A percentile compares a stretch with the other conserved stretches of the same genome.
Conservation (phyloP, 2,888 invertebrate species). For the Cacoxenus indagator region DNA sequence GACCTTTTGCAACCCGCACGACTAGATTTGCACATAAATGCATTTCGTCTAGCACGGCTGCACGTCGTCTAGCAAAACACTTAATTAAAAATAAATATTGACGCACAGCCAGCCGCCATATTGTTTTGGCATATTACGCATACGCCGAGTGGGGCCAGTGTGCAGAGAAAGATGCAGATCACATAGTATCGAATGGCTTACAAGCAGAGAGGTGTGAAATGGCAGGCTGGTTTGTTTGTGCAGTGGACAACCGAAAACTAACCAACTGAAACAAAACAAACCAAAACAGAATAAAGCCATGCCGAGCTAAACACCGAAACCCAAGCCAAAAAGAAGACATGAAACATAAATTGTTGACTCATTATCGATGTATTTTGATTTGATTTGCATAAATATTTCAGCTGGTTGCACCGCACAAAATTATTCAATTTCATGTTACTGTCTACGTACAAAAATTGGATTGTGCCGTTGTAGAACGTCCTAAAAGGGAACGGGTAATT, state of each 20-base stretch:
- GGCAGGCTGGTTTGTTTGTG: too few relatives aligned
- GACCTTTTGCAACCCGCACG: background rate
- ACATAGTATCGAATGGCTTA: too few relatives aligned
- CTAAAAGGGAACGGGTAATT: too few relatives aligned
- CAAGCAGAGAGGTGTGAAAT: too few relatives aligned
- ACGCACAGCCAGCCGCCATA: background rate
- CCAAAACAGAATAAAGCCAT: background rate
- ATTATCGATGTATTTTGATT: conserved; percentile 5
- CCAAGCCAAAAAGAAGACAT: background rate
- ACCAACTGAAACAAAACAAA: background rate
- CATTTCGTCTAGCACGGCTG: background rate
- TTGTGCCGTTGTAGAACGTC: too few relatives aligned
- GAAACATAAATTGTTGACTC: conserved; percentile 6
- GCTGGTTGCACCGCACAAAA: background rate
- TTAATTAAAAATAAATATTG: conserved; percentile 23
- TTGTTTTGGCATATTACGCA: conserved; percentile 8
- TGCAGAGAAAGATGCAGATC: background rate
- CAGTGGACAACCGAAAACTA: background rate
- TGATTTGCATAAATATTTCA: conserved; percentile 11
- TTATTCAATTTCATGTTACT: background rate
- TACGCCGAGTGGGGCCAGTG: background rate
- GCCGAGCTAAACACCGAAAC: background rate
- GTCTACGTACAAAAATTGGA: too few relatives aligned
- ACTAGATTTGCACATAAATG: background rate
- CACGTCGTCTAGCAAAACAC: background rate